phyloP scores from a whole-genome alignment of 2,797 vertebrate species.

The Caiman crocodilus region DNA sequence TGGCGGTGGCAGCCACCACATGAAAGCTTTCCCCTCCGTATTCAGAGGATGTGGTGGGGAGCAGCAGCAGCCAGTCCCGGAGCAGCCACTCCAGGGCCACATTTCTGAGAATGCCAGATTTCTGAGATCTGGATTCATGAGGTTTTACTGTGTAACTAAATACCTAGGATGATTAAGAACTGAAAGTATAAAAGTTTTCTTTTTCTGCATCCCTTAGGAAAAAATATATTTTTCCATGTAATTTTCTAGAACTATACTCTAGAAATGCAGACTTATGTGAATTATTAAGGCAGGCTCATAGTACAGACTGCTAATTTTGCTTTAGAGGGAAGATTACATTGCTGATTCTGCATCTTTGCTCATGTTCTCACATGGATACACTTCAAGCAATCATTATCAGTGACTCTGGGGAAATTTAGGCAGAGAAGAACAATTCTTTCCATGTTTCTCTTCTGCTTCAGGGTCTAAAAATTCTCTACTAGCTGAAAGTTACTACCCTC shows the following conservation, averaged over 20 bases:
- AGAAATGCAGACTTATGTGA: not conserved
- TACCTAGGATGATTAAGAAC: not conserved
- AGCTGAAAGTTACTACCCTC: not conserved
- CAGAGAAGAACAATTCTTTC: not conserved
- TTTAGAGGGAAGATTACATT: not conserved
- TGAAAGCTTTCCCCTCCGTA: no score
- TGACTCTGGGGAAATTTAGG: fast-evolving
- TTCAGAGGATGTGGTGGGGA: no score
- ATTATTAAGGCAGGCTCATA: not conserved
- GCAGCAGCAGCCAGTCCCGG: no score
- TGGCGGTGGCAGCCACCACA: no score
- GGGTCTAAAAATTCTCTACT: not conserved
- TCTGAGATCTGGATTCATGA: no score
- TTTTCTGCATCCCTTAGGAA: not conserved
- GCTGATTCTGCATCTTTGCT: not conserved
- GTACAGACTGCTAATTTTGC: not conserved
- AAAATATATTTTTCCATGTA: not conserved
- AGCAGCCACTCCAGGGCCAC: no score
- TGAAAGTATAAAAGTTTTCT: not conserved
- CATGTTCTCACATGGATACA: not conserved
- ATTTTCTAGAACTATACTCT: not conserved
- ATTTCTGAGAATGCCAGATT: no score
- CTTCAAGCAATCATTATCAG: not conserved
- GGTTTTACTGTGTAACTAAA: not conserved
- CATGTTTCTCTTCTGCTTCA: not conserved